Conservation (phyloP, 2,888 invertebrate genomes). For the Chymomyza procnemis region DNA sequence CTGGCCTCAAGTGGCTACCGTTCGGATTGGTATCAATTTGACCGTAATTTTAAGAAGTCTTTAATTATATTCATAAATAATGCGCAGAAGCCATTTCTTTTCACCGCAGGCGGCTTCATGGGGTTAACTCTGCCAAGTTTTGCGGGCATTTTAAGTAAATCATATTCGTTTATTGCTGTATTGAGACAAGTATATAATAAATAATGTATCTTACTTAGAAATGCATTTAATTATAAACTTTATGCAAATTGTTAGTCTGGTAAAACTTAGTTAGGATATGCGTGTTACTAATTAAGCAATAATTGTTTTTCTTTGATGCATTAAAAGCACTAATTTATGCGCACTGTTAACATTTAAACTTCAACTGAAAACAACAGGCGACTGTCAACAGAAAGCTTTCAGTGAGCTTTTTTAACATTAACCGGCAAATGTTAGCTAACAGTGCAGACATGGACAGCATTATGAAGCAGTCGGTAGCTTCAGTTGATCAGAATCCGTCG, state of each 20-base stretch:
- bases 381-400: not conserved
- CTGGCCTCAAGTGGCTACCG: conserved; percentile 54
- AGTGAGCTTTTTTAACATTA: not conserved
- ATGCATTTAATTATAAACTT: not conserved
- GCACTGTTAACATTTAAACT: not conserved
- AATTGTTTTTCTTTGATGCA: not conserved
- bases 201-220: conserved; percentile 14
- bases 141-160: conserved; percentile 62
- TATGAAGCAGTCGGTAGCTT: not conserved
- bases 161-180: conserved; percentile 61
- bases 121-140: conserved; percentile 62
- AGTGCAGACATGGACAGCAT: not conserved
- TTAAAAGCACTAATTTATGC: not conserved
- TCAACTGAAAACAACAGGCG: not conserved
- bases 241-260: not conserved
- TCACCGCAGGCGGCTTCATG: conserved; percentile 67
- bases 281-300: not conserved
- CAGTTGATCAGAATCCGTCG: not conserved
- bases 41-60: conserved; percentile 47
- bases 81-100: conserved; percentile 49
- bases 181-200: conserved; percentile 25
- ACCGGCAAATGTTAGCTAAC: not conserved
- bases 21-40: conserved; percentile 59
- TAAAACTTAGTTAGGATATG: too few species aligned
- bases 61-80: conserved; percentile 51